Evolutionary conservation across 2,888 invertebrate genomes (phyloP), one percentile per base, ranked within the genome.

Genomic region (Aporophyla lueneburgensis): DNA sequence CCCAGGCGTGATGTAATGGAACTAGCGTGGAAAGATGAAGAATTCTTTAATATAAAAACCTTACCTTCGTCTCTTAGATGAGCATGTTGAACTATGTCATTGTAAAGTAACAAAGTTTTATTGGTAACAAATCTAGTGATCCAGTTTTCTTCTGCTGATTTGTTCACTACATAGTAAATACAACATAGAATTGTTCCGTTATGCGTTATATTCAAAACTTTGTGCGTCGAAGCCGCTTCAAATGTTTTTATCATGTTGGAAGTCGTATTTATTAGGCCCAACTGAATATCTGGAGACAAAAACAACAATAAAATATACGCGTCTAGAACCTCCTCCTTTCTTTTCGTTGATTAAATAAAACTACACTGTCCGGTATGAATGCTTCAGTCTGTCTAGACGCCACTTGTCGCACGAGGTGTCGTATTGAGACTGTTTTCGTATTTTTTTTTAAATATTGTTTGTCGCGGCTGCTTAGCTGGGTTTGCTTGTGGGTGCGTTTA

Each of bases 101-200:
- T n/a, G 33, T 85, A 72, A 24, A 76, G 0, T 16, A 82, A 24
- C 7, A 70, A 53, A 19, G 76, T 76, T 81, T 81, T 85, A 1
- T 76, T 68, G 1, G 0, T 1, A 5, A 82, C 53, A 33, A 10
- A 5, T 65, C 81, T 49, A 6, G 9, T 68, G 51, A 81, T 61
- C 40, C 7, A 24, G 2, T 0, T n/a, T 9, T 53, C 53, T 1
- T 51, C 4, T 12, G 2, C 5, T 19, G 14, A 12, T 46, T 0
- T 27, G 0, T 1, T 46, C 10, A 54, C 51, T 2, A 7, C 0
- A 16, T 58, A 85, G 3, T 81, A 62, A 24, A 83, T 0, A 40
- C 82, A 83, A 27, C 82, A 85, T 1, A 83, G 12, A 7, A 83
- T 9, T 19, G 62, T 24, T 5, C 58, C 49, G 40, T 67, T 81